Conservation (phyloP, 1,140 invertebrate genomes). For the Papilio polyxenes region DNA sequence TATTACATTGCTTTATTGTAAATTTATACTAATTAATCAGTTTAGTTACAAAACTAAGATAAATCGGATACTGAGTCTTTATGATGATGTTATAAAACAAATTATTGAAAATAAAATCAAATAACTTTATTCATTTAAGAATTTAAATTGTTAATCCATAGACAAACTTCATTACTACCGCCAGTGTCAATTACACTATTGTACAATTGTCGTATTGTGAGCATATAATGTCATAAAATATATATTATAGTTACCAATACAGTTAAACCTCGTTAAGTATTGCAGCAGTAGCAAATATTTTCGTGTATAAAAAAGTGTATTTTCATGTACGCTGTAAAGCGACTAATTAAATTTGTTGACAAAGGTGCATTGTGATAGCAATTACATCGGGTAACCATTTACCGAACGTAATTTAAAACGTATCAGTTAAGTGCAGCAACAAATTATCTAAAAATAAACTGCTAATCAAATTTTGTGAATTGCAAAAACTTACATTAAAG, state of each 20-base stretch:
- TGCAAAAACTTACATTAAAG: too few species aligned
- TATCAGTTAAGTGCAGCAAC: slow-evolving; percentile 25
- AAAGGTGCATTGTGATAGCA: slow-evolving; percentile 3
- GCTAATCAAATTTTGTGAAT: not conserved
- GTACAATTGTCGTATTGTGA: not conserved
- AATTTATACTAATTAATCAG: not conserved
- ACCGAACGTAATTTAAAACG: slow-evolving; percentile 9
- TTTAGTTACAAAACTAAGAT: slow-evolving; percentile 10
- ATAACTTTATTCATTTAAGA: slow-evolving; percentile 4
- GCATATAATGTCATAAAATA: not conserved
- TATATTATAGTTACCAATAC: not conserved
- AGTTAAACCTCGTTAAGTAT: not conserved
- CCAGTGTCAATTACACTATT: not conserved
- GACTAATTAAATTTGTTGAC: slow-evolving; percentile 16
- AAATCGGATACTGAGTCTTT: not conserved
- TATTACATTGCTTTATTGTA: not conserved
- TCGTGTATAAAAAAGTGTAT: too few species aligned
- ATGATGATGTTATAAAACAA: not conserved
- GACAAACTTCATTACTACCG: not conserved
- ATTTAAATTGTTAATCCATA: not conserved
- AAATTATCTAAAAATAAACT: not conserved
- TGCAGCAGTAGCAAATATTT: not conserved
- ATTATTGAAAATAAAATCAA: not conserved
- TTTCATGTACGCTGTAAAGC: not conserved
- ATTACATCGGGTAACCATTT: slow-evolving; percentile 24